Conservation (phyloP, 2,888 invertebrate genomes). For the Lordiphosa andalusiaca region DNA sequence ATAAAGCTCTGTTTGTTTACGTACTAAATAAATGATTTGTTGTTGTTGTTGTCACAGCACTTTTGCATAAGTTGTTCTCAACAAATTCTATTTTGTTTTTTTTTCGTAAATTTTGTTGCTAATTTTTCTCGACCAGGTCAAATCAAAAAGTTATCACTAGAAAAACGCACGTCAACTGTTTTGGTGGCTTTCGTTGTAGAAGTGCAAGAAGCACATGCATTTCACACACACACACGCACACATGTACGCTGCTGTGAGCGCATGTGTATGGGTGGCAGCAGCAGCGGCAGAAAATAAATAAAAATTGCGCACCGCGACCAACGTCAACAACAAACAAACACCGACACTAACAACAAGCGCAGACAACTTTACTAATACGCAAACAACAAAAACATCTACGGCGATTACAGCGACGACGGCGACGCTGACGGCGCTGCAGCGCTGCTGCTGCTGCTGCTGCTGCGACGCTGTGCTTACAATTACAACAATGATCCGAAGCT, state of each 20-base stretch:
- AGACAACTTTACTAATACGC: slow-evolving; percentile 66
- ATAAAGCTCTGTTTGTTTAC: slow-evolving; percentile 15
- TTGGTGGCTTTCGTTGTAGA: slow-evolving; percentile 42
- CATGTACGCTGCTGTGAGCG: slow-evolving; percentile 15
- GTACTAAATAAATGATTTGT: slow-evolving; percentile 16
- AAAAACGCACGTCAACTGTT: slow-evolving; percentile 62
- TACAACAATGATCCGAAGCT: slow-evolving; percentile 60
- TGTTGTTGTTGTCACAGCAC: slow-evolving; percentile 47
- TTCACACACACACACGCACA: slow-evolving; percentile 19
- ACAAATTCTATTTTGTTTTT: no score
- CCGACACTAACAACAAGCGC: slow-evolving; percentile 60
- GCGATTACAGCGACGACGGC: slow-evolving; percentile 52
- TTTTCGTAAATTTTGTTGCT: slow-evolving; percentile 4
- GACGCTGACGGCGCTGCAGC: slow-evolving; percentile 29
- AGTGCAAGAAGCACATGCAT: slow-evolving; percentile 40
- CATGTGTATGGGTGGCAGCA: slow-evolving; percentile 33
- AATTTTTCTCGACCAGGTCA: slow-evolving; percentile 21
- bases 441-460: slow-evolving; percentile 17
- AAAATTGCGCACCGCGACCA: slow-evolving; percentile 74
- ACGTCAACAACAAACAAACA: slow-evolving; percentile 73
- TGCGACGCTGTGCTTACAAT: slow-evolving; percentile 49
- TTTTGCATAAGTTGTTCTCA: slow-evolving; percentile 26
- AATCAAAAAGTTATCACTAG: slow-evolving; percentile 54
- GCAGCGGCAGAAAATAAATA: slow-evolving; percentile 62
- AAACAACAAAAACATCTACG: slow-evolving; percentile 55